A percentile compares a stretch with the other conserved stretches of the same genome.
Evolutionary conservation across 2,888 invertebrate genomes (phyloP).

Genomic region (Ctenicera cuprea): DNA sequence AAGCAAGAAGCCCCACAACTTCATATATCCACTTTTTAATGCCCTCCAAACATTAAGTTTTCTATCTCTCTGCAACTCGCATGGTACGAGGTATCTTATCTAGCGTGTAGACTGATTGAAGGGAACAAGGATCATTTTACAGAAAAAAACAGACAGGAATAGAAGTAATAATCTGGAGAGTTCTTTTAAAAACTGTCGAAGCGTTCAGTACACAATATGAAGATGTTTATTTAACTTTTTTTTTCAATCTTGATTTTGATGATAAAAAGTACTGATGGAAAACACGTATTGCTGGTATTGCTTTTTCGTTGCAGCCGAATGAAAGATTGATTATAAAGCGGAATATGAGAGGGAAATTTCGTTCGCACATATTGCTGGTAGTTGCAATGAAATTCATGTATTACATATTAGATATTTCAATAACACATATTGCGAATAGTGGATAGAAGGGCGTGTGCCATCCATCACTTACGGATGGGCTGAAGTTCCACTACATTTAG

Average conservation of each 20-base stretch:
- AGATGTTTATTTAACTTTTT: slow-evolving; percentile 55
- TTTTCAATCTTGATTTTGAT: slow-evolving; percentile 50
- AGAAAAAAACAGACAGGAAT: slow-evolving; percentile 56
- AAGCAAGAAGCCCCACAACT: slow-evolving; percentile 57
- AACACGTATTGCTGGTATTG: slow-evolving; percentile 32
- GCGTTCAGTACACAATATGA: slow-evolving; percentile 60
- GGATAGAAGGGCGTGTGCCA: slow-evolving; percentile 71
- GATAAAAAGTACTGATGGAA: slow-evolving; percentile 30
- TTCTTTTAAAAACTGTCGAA: slow-evolving; percentile 60
- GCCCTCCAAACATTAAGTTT: slow-evolving; percentile 49
- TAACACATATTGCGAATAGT: slow-evolving; percentile 70
- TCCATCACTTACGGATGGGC: slow-evolving; percentile 73
- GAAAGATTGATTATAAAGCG: slow-evolving; percentile 37
- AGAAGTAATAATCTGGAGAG: slow-evolving; percentile 60
- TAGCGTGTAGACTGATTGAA: slow-evolving; percentile 43
- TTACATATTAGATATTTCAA: slow-evolving; percentile 71
- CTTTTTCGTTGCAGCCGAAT: slow-evolving; percentile 14
- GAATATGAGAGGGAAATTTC: slow-evolving; percentile 33
- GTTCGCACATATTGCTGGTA: slow-evolving; percentile 28
- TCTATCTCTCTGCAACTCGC: slow-evolving; percentile 46
- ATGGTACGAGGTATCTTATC: slow-evolving; percentile 17
- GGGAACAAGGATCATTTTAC: slow-evolving; percentile 42
- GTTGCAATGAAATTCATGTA: slow-evolving; percentile 48
- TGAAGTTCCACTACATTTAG: slow-evolving; percentile 73
- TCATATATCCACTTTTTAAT: slow-evolving; percentile 52